phyloP scores from a whole-genome alignment of 23 tunicate genomes.

The Styela plicata region DNA sequence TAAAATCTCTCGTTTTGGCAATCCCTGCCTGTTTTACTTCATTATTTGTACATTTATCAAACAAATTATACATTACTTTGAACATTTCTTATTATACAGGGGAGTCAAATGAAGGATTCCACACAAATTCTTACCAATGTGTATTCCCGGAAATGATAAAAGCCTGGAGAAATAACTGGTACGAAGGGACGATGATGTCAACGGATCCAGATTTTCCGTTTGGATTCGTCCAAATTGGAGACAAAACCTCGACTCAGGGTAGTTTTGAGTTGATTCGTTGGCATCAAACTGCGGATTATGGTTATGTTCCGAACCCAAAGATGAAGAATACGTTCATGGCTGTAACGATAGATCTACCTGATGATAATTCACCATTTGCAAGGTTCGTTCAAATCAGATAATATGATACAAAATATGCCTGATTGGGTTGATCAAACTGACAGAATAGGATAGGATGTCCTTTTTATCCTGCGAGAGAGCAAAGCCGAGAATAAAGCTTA shows the following conservation, averaged over 20 bases:
- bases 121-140: constrained; percentile 48
- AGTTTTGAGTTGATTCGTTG: constrained; percentile 44
- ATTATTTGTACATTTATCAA: too few relatives aligned
- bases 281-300: constrained; percentile 89
- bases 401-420: too few relatives aligned
- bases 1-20: too few relatives aligned
- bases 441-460: too few relatives aligned
- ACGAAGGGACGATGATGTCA: constrained; percentile 39
- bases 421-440: too few relatives aligned
- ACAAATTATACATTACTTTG: too few relatives aligned
- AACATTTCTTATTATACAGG: constrained; percentile 34
- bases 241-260: constrained; percentile 3
- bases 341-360: constrained; percentile 78
- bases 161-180: constrained; percentile 75
- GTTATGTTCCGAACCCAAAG: constrained; percentile 62
- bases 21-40: too few relatives aligned
- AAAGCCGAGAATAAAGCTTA: too few relatives aligned
- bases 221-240: constrained; percentile 76
- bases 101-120: constrained; percentile 47
- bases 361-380: constrained; percentile 62
- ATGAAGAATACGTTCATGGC: constrained; percentile 87
- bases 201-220: constrained; percentile 63
- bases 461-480: too few relatives aligned
- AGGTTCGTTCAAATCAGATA: constrained; percentile 29
- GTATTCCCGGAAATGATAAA: constrained; percentile 76